These are phyloP conservation scores for Allacma fusca DNA, from an alignment of 2,888 invertebrate species.

Conservation along the genomic window DNA sequence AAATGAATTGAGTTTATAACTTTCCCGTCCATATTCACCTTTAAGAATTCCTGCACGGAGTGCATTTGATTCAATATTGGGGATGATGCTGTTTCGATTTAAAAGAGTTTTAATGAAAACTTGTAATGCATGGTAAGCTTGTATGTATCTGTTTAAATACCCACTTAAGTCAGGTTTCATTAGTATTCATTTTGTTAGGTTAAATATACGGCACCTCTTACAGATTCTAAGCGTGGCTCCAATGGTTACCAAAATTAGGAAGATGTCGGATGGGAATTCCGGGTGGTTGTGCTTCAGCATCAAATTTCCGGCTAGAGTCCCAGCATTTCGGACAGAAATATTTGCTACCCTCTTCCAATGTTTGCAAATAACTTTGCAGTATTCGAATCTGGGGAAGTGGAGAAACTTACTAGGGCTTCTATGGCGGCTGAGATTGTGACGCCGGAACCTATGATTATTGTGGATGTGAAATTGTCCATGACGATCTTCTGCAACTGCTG, in stretches of 20 bases:
- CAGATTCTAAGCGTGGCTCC: slow-evolving; percentile 62
- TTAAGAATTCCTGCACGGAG: slow-evolving; percentile 67
- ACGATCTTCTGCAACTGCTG: slow-evolving; percentile 66
- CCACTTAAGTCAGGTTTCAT: no score
- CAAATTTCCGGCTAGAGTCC: slow-evolving; percentile 76
- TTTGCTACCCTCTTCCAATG: slow-evolving; percentile 77
- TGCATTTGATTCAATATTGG: neutral
- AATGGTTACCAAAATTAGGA: slow-evolving; percentile 67
- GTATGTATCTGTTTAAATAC: no score
- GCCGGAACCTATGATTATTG: slow-evolving; percentile 70
- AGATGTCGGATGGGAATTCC: slow-evolving; percentile 78
- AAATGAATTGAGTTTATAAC: slow-evolving; percentile 69
- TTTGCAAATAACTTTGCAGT: slow-evolving; percentile 69
- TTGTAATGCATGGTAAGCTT: no score
- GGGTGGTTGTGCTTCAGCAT: slow-evolving; percentile 73
- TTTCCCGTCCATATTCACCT: slow-evolving; percentile 73
- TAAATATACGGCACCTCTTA: slow-evolving; percentile 37
- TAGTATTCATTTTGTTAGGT: no score
- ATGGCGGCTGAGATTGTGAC: slow-evolving; percentile 70
- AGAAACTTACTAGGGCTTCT: slow-evolving; percentile 62
- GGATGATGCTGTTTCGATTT: slow-evolving; percentile 34
- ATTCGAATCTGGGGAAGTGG: slow-evolving; percentile 67
- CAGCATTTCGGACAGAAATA: slow-evolving; percentile 74
- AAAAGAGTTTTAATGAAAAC: neutral
- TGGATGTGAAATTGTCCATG: no score